A percentile compares a stretch with the other conserved stretches of the same genome.
phyloP scores from a whole-genome alignment of 2,888 invertebrate species.

The Xestia xanthographa region DNA sequence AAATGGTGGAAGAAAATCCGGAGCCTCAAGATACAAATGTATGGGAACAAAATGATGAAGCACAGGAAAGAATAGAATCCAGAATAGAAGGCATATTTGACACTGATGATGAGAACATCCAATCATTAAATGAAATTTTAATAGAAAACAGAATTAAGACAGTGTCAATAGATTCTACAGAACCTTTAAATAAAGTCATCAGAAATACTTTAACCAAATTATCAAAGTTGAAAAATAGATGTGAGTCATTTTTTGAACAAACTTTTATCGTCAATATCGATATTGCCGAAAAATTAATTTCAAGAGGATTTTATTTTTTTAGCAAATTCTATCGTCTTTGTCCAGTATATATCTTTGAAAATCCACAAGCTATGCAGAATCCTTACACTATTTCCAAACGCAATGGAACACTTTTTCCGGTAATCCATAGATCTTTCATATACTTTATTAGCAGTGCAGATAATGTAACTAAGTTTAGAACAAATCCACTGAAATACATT shows the following conservation, averaged over 20 bases:
- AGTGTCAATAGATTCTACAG: slow-evolving; percentile 82
- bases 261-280: slow-evolving; percentile 88
- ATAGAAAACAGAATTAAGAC: slow-evolving; percentile 86
- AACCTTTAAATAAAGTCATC: slow-evolving; percentile 76
- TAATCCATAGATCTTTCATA: slow-evolving; percentile 90
- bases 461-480: slow-evolving; percentile 87
- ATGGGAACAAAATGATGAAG: slow-evolving; percentile 88
- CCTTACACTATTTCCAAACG: slow-evolving; percentile 85
- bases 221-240: slow-evolving; percentile 81
- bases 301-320: slow-evolving; percentile 90
- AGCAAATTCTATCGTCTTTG: slow-evolving; percentile 92
- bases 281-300: slow-evolving; percentile 90
- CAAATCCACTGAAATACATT: slow-evolving; percentile 90
- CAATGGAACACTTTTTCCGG: slow-evolving; percentile 86
- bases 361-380: slow-evolving; percentile 85
- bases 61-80: slow-evolving; percentile 82
- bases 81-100: slow-evolving; percentile 86
- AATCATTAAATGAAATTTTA: slow-evolving; percentile 79
- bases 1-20: slow-evolving; percentile 84
- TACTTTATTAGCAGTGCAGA: slow-evolving; percentile 90
- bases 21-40: slow-evolving; percentile 85
- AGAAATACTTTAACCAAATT: slow-evolving; percentile 76
- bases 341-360: slow-evolving; percentile 91
- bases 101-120: slow-evolving; percentile 84
- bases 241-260: slow-evolving; percentile 90